These are phyloP conservation scores for Macrophya annulata DNA, from an alignment of 2,888 invertebrate species.

Conservation along the genomic window DNA sequence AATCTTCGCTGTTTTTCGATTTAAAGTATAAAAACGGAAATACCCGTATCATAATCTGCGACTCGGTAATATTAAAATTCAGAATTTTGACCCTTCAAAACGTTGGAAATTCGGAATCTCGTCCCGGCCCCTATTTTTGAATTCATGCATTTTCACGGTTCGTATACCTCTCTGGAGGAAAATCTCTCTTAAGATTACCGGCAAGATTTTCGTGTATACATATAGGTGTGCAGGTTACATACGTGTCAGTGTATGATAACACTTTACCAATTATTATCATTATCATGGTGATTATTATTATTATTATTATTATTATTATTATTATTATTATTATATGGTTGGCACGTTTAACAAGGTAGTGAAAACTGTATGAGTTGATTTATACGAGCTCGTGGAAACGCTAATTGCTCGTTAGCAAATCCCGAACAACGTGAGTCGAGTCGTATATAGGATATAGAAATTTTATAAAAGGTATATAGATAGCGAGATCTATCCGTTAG, in stretches of 20 bases:
- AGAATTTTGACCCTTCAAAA: too few species aligned
- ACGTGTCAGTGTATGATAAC: background rate
- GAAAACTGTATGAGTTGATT: slow-evolving; percentile 3
- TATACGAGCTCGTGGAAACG: slow-evolving; percentile 7
- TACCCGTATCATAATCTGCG: too few species aligned
- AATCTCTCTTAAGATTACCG: background rate
- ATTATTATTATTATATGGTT: background rate
- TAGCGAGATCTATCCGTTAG: background rate
- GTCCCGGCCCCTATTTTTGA: too few species aligned
- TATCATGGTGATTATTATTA: background rate
- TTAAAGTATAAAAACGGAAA: too few species aligned
- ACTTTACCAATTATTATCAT: background rate
- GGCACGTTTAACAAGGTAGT: background rate
- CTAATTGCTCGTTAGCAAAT: slow-evolving; percentile 41
- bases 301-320: slow-evolving; percentile 2
- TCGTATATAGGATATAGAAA: background rate
- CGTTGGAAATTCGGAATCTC: too few species aligned
- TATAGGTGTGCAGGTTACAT: too few species aligned
- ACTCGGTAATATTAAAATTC: too few species aligned
- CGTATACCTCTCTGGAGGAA: background rate
- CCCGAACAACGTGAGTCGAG: slow-evolving; percentile 54
- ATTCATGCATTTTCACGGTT: background rate
- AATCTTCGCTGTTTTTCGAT: too few species aligned
- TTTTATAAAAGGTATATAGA: background rate
- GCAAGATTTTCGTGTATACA: background rate